A percentile compares a stretch with the other conserved stretches of the same genome.
Evolutionary conservation across 2,888 invertebrate species (phyloP).

Genomic region (Petrolisthes cinctipes): DNA sequence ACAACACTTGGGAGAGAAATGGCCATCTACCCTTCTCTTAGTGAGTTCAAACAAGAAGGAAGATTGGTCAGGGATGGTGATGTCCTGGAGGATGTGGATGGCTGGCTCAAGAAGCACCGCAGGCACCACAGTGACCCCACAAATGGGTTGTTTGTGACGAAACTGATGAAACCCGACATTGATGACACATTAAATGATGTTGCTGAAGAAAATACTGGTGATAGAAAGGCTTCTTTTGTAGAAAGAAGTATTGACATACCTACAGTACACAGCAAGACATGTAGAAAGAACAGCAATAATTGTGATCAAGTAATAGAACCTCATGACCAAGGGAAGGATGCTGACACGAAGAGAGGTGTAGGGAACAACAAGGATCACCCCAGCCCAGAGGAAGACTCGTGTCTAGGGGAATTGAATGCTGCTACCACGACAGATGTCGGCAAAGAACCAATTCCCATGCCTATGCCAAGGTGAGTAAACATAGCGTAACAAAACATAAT

Average conservation of each 20-base stretch:
- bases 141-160: constrained; percentile 33
- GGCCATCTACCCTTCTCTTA: constrained; percentile 20
- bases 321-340: neutral
- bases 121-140: constrained; percentile 60
- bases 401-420: neutral
- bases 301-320: neutral
- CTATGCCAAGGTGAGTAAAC: constrained; percentile 42
- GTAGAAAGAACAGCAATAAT: neutral
- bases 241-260: constrained; percentile 4
- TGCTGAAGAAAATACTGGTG: constrained; percentile 24
- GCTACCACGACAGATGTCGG: neutral
- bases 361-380: neutral
- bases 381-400: neutral
- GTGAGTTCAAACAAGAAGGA: constrained; percentile 28
- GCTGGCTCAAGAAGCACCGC: constrained; percentile 20
- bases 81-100: neutral
- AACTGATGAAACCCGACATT: neutral
- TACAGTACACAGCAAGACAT: neutral
- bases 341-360: neutral
- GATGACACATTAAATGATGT: constrained; percentile 30
- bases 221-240: neutral
- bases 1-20: constrained; percentile 23
- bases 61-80: neutral
- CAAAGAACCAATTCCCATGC: constrained; percentile 15
- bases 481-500: neutral